Base-by-base conservation (phyloP, 2,888 invertebrate genomes). In the Lacanobia oleracea region DNA sequence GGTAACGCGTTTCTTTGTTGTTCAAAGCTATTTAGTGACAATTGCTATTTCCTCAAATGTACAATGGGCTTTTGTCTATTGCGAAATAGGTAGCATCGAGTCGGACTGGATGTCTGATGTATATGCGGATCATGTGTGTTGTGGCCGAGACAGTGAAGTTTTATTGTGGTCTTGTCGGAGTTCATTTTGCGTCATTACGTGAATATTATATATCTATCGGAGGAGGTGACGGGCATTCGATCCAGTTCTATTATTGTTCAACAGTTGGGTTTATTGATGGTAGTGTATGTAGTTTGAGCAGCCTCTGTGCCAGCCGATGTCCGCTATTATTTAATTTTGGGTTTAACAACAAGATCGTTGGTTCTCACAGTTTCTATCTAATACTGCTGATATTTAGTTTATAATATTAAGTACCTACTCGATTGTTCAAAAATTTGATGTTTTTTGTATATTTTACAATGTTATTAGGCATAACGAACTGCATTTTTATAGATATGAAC, bases 31-130 rank as follows among this genome's bases (percentile, higher is more conserved):
- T 92, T 92, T 89, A 91, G 89, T 85, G 91, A 91, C 89, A 90
- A 90, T 88, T 88, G 88, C 88, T 82, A 85, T 93, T 92, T 90
- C 87, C 88, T 88, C 82, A 89, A 91, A 90, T 88, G 85, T 83
- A 93, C 93, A 94, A 94, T 93, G 85, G 92, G 77, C 91, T 91
- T 93, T 94, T 94, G 92, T 93, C 89, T 92, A 89, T 87, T 81
- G 86, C 84, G 76, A 88, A 89, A 89, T 88, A 54, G 18, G 51
- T 69, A 87, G 82, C 82, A 66, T 67, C 33, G 40, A 67, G 87
- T 85, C 81, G 76, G 75, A 69, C 56, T 73, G 73, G 72, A 66
- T 50, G 62, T 78, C 77, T 77, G 73, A 80, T 81, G 77, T 82
- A 40, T 10, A 83, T 82, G 85, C 91, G 88, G 91, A 81, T 91